These are phyloP conservation scores for Laticauda colubrina DNA, from an alignment of 2,113 vertebrate species.

Conservation along the genomic window DNA sequence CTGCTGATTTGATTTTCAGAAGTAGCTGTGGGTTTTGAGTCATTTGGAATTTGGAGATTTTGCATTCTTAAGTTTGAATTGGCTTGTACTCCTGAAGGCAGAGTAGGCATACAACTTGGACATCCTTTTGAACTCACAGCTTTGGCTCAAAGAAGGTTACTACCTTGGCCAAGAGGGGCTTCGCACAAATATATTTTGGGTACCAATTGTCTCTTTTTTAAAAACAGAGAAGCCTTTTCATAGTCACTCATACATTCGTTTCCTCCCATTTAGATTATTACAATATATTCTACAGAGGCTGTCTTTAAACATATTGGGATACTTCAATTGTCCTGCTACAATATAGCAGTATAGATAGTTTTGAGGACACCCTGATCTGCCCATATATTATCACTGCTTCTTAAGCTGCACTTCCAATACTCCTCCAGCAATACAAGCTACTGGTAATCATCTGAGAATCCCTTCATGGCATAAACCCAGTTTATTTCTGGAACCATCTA, in stretches of 20 bases:
- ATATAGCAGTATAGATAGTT: not conserved
- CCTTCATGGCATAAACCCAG: not conserved
- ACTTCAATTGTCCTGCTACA: not conserved
- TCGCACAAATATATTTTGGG: not conserved
- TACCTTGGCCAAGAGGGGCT: not conserved
- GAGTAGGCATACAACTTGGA: not conserved
- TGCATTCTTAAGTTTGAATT: not conserved
- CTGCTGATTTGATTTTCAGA: not conserved
- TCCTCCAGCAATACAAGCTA: not conserved
- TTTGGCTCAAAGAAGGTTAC: not conserved
- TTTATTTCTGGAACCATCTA: not conserved
- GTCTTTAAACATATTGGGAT: not conserved
- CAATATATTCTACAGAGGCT: not conserved
- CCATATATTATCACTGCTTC: not conserved
- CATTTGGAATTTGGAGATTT: not conserved
- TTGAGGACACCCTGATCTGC: not conserved
- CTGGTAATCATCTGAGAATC: not conserved
- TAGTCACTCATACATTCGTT: not conserved
- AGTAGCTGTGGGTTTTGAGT: not conserved
- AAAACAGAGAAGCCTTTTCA: not conserved
- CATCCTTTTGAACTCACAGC: not conserved
- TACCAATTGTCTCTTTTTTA: not conserved
- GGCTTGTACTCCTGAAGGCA: not conserved
- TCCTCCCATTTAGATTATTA: not conserved
- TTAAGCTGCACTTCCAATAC: not conserved